phyloP scores from a whole-genome alignment of 2,113 vertebrate species.

The Zapornia atra region DNA sequence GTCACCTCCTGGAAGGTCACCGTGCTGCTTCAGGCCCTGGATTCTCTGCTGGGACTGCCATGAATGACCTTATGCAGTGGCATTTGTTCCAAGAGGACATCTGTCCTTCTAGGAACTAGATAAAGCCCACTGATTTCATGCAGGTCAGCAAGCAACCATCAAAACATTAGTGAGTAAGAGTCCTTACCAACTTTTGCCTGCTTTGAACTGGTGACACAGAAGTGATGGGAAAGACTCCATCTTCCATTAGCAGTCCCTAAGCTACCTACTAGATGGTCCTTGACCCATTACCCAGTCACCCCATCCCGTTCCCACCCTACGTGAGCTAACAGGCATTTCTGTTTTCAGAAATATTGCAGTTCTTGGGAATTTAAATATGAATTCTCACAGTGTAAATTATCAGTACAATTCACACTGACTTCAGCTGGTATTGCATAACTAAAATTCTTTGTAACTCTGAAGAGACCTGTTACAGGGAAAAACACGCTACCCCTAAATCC shows the following conservation, averaged over 20 bases:
- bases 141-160: conserved; percentile 53
- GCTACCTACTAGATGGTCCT: background rate
- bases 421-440: background rate
- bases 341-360: background rate
- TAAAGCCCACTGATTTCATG: background rate
- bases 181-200: conserved; percentile 20
- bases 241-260: conserved; percentile 59
- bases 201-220: conserved; percentile 59
- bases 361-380: background rate
- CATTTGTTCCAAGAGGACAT: background rate
- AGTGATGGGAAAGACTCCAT: conserved; percentile 30
- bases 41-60: background rate
- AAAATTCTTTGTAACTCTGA: background rate
- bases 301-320: background rate
- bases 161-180: conserved; percentile 7
- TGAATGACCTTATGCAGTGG: background rate
- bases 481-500: background rate
- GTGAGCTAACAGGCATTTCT: background rate
- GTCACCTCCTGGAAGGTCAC: background rate
- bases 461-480: background rate
- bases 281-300: conserved; percentile 19
- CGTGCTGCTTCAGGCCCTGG: background rate
- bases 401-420: background rate
- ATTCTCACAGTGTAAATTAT: background rate
- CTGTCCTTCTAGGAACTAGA: background rate